Conservation (phyloP, 1,140 invertebrate species). For the Cataglyphis hispanica region DNA sequence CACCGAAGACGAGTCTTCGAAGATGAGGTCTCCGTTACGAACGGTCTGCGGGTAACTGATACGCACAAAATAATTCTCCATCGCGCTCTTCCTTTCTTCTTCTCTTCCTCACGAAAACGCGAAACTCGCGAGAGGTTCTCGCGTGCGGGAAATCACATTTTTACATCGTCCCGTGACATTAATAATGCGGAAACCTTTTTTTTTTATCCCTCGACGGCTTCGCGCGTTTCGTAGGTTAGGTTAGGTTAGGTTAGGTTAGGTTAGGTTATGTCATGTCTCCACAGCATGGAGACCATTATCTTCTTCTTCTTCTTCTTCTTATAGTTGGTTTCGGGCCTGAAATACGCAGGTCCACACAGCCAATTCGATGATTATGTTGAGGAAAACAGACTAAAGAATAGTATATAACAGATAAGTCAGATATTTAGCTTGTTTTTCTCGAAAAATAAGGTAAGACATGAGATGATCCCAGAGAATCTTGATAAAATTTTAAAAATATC, state of each 20-base stretch:
- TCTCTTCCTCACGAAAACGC: background rate
- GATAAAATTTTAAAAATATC: too few relatives aligned
- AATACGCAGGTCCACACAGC: too few relatives aligned
- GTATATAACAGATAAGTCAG: too few relatives aligned
- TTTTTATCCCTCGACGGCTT: background rate
- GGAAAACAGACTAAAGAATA: too few relatives aligned
- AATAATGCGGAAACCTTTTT: background rate
- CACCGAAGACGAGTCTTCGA: conserved; percentile 68
- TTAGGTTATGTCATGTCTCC: too few relatives aligned
- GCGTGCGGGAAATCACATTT: conserved; percentile 63
- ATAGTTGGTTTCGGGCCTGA: too few relatives aligned
- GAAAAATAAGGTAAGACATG: too few relatives aligned
- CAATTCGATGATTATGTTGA: too few relatives aligned
- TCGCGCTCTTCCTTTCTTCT: conserved; percentile 53
- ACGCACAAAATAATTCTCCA: conserved; percentile 80
- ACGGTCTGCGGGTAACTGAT: conserved; percentile 78
- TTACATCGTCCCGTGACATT: background rate
- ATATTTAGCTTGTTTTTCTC: too few relatives aligned
- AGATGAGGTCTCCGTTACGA: conserved; percentile 69
- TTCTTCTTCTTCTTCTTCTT: too few relatives aligned
- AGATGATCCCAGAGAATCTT: too few relatives aligned
- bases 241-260: conserved; percentile 24
- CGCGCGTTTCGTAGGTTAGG: conserved; percentile 20
- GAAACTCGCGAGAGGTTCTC: conserved; percentile 3
- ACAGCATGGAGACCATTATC: too few relatives aligned